phyloP scores from a whole-genome alignment of 2,888 invertebrate species.

The Peribatodes rhomboidaria region DNA sequence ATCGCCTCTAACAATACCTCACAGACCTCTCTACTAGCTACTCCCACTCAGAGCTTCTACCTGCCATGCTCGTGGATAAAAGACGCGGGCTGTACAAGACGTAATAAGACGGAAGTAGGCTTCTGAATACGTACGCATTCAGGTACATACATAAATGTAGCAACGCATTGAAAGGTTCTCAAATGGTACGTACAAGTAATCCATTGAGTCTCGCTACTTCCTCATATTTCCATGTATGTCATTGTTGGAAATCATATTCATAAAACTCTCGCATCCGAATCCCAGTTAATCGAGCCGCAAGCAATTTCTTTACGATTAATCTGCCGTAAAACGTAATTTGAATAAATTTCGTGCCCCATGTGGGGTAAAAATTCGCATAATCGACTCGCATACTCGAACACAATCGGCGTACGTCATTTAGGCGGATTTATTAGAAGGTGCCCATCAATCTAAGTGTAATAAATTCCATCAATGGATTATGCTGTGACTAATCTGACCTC shows the following conservation, averaged over 20 bases:
- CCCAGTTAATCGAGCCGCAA: slow-evolving; percentile 51
- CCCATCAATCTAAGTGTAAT: slow-evolving; percentile 32
- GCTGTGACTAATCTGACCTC: slow-evolving; percentile 40
- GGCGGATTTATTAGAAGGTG: slow-evolving; percentile 38
- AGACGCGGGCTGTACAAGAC: slow-evolving; percentile 1
- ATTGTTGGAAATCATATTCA: slow-evolving; percentile 38
- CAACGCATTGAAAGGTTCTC: slow-evolving; percentile 27
- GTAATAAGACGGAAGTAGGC: slow-evolving; percentile 11
- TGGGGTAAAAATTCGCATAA: slow-evolving; percentile 40
- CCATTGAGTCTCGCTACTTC: slow-evolving; percentile 17
- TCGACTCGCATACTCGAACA: slow-evolving; percentile 29
- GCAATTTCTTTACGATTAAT: slow-evolving; percentile 61
- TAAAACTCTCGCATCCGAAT: slow-evolving; percentile 49
- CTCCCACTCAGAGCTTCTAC: slow-evolving; percentile 18
- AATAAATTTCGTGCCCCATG: slow-evolving; percentile 62
- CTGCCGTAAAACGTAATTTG: slow-evolving; percentile 67
- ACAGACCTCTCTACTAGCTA: slow-evolving; percentile 53
- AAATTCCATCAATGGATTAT: slow-evolving; percentile 28
- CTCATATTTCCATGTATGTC: slow-evolving; percentile 21
- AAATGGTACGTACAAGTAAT: slow-evolving; percentile 7
- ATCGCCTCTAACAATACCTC: slow-evolving; percentile 67
- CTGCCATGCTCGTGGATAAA: slow-evolving; percentile 12
- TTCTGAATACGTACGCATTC: neutral
- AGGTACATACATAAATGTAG: slow-evolving; percentile 20
- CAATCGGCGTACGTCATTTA: slow-evolving; percentile 32